Percentiles rank a stretch among this genome's conserved stretches.
Evolutionary conservation across 2,113 vertebrate genomes (phyloP).

Genomic region (Aldabrachelys gigantea): DNA sequence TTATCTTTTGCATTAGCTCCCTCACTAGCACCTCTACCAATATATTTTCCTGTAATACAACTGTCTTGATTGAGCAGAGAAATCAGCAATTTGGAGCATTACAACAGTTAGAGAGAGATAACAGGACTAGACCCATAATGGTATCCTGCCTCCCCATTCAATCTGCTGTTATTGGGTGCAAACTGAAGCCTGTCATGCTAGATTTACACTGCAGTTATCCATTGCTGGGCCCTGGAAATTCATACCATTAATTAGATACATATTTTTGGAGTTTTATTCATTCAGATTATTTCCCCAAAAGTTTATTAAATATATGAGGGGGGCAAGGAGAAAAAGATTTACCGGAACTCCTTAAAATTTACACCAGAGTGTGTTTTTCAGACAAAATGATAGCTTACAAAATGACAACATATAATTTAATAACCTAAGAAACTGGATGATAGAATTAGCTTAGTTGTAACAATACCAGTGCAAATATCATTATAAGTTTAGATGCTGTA

Average conservation of each 20-base stretch:
- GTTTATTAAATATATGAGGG: conserved; percentile 4
- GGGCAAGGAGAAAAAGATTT: background rate
- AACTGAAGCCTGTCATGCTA: background rate
- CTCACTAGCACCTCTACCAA: conserved; percentile 27
- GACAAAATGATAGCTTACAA: conserved; percentile 1
- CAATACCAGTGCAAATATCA: conserved; percentile 4
- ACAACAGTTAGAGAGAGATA: background rate
- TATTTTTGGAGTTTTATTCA: conserved; percentile 63
- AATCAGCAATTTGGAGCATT: conserved; percentile 39
- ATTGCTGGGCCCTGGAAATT: conserved; percentile 40
- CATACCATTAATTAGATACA: background rate
- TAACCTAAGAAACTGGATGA: background rate
- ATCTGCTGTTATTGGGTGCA: conserved; percentile 47
- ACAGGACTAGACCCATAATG: background rate
- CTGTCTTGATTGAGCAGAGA: conserved; percentile 32
- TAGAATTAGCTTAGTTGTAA: background rate
- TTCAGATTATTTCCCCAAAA: conserved; percentile 10
- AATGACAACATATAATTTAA: conserved; percentile 16
- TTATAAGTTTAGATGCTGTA: background rate
- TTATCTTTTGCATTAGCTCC: conserved; percentile 55
- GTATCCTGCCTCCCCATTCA: conserved; percentile 29
- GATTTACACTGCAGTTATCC: background rate
- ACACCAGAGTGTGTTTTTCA: background rate
- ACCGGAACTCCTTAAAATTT: conserved; percentile 10
- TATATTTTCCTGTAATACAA: conserved; percentile 30